Base-by-base conservation (phyloP, 2,888 invertebrate genomes). In the Rhagium mordax region DNA sequence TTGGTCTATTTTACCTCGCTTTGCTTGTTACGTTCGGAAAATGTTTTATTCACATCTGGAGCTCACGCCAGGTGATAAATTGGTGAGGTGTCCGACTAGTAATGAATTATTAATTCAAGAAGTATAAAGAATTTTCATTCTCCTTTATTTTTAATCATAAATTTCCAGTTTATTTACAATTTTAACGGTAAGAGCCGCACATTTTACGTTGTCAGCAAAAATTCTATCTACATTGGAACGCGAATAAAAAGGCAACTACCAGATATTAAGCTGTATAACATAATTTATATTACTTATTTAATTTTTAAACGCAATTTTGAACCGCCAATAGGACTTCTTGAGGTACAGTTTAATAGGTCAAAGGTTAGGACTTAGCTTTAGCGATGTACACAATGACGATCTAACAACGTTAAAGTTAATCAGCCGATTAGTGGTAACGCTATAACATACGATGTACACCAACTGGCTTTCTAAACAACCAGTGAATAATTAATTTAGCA, bases 1-100 rank as follows among this genome's bases (percentile, higher is more conserved):
- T 69, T 60, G 59, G 69, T 69, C 69, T 60, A 69, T 60, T 69
- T 69, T 57, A 47, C 27, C 21, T 20, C 60, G 60, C 51, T 69
- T 33, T 61, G 60, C 47, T 69, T 60, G 48, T 27, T 49, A 33
- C 51, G 20, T 29, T 33, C 59, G 24, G 59, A 59, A 51, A 51
- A 65, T 65, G 65, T 65, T 53, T 65, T 65, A 65, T 65, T 65
- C 64, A 64, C 64, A 20, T 16, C 51, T 49, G 51, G 64, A 64
- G 64, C 21, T 51, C 47, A 27, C 13, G 49, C 15, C 49, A 13
- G 24, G 48, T 64, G 64, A 64, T 64, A 48, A 51, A 64, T 64
- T 48, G 64, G 49, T 16, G 27, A 8, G 15, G 49, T 10, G 61
- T 64, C 64, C 27, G 16, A 48, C 62, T 49, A 51, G 24, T 49